These are phyloP conservation scores for Sebastes kiyomatsui DNA, from an alignment of 2,797 vertebrate species.

Conservation along the genomic window DNA sequence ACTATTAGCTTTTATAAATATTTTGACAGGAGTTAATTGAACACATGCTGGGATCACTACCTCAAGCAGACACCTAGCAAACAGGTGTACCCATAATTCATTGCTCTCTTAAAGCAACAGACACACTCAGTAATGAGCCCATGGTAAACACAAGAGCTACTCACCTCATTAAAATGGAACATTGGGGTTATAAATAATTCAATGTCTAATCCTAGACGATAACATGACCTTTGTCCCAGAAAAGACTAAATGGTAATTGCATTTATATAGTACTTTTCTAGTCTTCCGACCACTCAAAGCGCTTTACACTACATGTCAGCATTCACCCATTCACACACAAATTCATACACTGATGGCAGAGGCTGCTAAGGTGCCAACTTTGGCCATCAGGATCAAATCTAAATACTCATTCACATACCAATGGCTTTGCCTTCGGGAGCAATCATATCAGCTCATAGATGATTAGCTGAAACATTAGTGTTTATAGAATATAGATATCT, in stretches of 20 bases:
- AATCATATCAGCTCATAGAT: background rate
- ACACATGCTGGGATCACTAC: background rate
- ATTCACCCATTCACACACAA: too few species aligned
- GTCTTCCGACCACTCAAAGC: too few species aligned
- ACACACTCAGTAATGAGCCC: background rate
- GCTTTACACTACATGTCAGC: too few species aligned
- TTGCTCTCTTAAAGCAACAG: conserved; percentile 13
- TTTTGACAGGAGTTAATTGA: background rate
- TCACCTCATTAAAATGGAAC: background rate
- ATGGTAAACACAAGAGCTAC: background rate
- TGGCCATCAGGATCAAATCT: too few species aligned
- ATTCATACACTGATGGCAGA: too few species aligned
- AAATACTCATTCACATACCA: too few species aligned
- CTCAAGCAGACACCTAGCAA: background rate
- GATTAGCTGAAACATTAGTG: background rate
- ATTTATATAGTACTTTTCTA: too few species aligned
- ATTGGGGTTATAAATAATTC: background rate
- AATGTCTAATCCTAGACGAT: background rate
- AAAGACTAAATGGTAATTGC: too few species aligned
- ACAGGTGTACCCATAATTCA: background rate
- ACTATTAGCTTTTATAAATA: background rate
- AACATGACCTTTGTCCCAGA: background rate
- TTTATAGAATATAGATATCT: background rate
- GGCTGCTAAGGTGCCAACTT: too few species aligned
- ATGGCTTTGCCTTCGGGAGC: too few species aligned